Percentiles rank a stretch among this genome's conserved stretches.
Evolutionary conservation across 2,888 invertebrate species (phyloP).

Genomic region (Lathronympha strigana): DNA sequence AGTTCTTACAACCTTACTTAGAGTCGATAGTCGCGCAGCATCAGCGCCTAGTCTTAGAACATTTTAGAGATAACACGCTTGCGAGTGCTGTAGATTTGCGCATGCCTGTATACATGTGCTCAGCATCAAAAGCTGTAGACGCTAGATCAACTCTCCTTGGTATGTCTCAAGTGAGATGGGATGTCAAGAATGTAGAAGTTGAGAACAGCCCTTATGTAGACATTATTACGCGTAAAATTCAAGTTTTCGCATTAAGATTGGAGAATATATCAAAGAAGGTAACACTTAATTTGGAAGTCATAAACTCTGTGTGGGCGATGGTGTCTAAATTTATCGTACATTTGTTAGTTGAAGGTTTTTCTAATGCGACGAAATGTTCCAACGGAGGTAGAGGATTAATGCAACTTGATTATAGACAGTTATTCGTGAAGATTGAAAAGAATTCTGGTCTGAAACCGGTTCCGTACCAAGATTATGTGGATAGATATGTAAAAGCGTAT

Average conservation of each 20-base stretch:
- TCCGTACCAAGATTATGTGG: conserved; percentile 95
- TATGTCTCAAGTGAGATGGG: conserved; percentile 98
- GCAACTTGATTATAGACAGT: conserved; percentile 98
- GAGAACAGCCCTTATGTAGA: conserved; percentile 97
- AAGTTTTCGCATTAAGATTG: conserved; percentile 91
- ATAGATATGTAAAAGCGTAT: conserved; percentile 97
- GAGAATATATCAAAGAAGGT: conserved; percentile 89
- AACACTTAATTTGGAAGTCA: conserved; percentile 88
- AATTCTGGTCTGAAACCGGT: conserved; percentile 93
- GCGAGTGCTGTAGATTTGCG: conserved; percentile 89
- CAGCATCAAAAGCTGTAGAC: conserved; percentile 92
- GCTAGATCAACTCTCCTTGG: conserved; percentile 89
- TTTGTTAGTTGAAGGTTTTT: conserved; percentile 96
- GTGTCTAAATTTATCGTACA: conserved; percentile 93
- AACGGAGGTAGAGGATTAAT: conserved; percentile 98
- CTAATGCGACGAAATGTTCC: conserved; percentile 96
- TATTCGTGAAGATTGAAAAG: conserved; percentile 95
- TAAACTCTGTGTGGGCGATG: conserved; percentile 92
- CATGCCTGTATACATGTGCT: conserved; percentile 94
- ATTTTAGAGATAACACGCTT: conserved; percentile 90
- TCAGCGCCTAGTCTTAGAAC: conserved; percentile 87
- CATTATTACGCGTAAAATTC: conserved; percentile 88
- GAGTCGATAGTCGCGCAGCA: conserved; percentile 91
- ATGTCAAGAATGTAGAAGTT: conserved; percentile 96
- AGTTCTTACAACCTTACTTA: conserved; percentile 92